Base-by-base conservation (phyloP, 2,888 invertebrate genomes). In the Lepidocyrtoides sp. region DNA sequence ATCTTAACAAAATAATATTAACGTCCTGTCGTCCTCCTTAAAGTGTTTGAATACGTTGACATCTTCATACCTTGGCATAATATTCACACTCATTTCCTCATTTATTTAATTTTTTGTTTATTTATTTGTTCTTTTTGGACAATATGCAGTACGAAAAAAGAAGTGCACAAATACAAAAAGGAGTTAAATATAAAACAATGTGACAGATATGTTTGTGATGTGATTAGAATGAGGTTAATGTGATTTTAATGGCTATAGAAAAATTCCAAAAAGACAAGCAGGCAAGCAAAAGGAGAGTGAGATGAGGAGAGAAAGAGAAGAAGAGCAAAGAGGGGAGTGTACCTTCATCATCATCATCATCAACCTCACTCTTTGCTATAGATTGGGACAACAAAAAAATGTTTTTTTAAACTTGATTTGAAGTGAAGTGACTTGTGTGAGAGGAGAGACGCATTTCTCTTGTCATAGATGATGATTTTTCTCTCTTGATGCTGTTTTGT, bases 221-320 rank as follows among this genome's bases (percentile, higher is more conserved):
- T 88, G 93, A 93, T 94, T 94, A 93, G 94, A 94, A 93, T 93
- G 94, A 94, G 94, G 94, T 93, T 94, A 94, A 94, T 93, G 93
- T 75, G 94, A 93, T 93, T 94, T 94, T 94, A 94, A 94, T 93
- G 93, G 92, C 87, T 92, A 93, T 92, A 92, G 92, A 93, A 93
- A 93, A 93, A 94, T 93, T 93, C 93, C 94, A 93, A 93, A 93
- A 93, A 92, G 87, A 92, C 88, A 44, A 57, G 17, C 26, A 41
- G 48, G 44, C 41, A 86, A 44, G n/a, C n/a, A n/a, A n/a, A n/a
- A 77, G 20, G 23, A 77, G 81, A 72, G 66, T 23, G 79, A 41
- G 51, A 77, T 72, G 72, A 41, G 5, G 44, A 48, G 23, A 51
- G 36, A 60, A 82, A 41, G 48, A 44, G 32, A 72, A n/a, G n/a